phyloP scores from a whole-genome alignment of 2,113 vertebrate genomes.

The Edolisoma coerulescens region DNA sequence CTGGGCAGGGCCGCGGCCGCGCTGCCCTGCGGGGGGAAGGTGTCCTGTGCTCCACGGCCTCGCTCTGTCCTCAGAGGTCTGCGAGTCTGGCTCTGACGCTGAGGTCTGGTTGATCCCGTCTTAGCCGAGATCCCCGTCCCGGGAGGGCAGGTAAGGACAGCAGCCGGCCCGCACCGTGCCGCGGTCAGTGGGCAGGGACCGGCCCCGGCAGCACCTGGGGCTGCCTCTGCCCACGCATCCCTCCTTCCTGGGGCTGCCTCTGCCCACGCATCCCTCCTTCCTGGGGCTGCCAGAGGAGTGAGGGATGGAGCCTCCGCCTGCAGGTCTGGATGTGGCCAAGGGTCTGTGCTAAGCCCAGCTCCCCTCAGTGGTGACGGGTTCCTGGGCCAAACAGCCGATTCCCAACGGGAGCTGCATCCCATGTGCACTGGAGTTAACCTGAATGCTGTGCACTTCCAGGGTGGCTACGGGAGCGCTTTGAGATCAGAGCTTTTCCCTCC shows the following conservation, averaged over 20 bases:
- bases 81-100: not conserved
- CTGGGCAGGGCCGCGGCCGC: not conserved
- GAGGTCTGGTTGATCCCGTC: not conserved
- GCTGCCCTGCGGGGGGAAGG: not conserved
- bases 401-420: not conserved
- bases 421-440: not conserved
- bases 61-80: not conserved
- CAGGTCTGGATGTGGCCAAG: not conserved
- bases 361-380: accelerated
- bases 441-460: not conserved
- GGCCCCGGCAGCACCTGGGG: not conserved
- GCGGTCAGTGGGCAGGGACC: accelerated
- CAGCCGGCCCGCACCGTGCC: accelerated
- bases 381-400: not conserved
- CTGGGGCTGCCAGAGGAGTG: not conserved
- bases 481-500: not conserved
- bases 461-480: accelerated
- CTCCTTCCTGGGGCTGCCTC: not conserved
- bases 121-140: accelerated
- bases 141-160: not conserved
- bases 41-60: not conserved
- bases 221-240: accelerated
- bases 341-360: not conserved
- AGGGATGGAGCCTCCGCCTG: not conserved
- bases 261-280: accelerated